phyloP scores from a whole-genome alignment of 2,113 vertebrate species.

The rat (Rattus norvegicus) region GRCr8 NC_086028.1:92022501-92023000 shows the following conservation, averaged over 20 bases:
- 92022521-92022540: neutral
- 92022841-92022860: neutral
- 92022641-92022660: neutral
- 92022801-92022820: neutral
- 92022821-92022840: neutral
- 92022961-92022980: neutral
- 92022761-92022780: conserved; percentile 6
- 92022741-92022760: neutral
- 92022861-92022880: neutral
- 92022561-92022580: neutral
- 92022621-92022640: neutral
- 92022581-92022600: rapidly evolving
- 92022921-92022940: neutral
- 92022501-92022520: neutral
- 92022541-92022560: neutral
- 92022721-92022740: neutral
- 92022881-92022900: neutral
- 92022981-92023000: neutral
- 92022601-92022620: neutral
- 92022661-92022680: neutral
- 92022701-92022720: neutral
- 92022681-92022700: neutral
- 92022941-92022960: neutral
- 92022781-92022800: conserved; percentile 33
- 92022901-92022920: neutral